Percentiles rank a stretch among this genome's conserved stretches.
Evolutionary conservation across 2,888 invertebrate species (phyloP).

Genomic region (Noctua fimbriata): DNA sequence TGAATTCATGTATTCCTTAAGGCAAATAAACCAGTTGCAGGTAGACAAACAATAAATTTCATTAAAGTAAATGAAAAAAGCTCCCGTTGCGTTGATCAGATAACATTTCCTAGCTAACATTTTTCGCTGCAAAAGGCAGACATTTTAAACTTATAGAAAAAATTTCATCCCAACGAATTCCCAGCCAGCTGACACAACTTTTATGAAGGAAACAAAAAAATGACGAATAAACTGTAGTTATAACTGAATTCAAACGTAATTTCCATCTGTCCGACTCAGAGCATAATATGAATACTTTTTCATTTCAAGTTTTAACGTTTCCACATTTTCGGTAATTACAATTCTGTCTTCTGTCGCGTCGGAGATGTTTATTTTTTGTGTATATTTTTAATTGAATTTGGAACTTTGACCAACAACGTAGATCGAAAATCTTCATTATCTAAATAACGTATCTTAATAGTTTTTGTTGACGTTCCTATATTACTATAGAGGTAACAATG

Average conservation of each 20-base stretch:
- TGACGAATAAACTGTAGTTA: slow-evolving; percentile 64
- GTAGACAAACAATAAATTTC: slow-evolving; percentile 16
- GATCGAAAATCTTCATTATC: not conserved
- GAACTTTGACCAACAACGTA: not conserved
- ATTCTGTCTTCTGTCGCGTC: slow-evolving; percentile 42
- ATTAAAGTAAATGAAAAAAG: slow-evolving; percentile 7
- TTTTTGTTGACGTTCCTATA: slow-evolving; percentile 1
- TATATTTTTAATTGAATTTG: slow-evolving; percentile 30
- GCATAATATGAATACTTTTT: slow-evolving; percentile 64
- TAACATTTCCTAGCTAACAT: slow-evolving; percentile 46
- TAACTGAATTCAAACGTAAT: slow-evolving; percentile 70
- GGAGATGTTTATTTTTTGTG: slow-evolving; percentile 34
- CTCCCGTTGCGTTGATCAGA: slow-evolving; percentile 28
- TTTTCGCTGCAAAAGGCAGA: slow-evolving; percentile 39
- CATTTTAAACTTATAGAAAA: slow-evolving; percentile 57
- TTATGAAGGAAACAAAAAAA: slow-evolving; percentile 65
- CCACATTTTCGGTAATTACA: slow-evolving; percentile 61
- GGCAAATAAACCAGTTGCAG: slow-evolving; percentile 5
- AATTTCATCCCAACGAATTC: slow-evolving; percentile 51
- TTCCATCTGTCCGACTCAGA: slow-evolving; percentile 64
- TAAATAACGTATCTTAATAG: not conserved
- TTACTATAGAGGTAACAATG: slow-evolving; percentile 50
- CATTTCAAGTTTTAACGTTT: slow-evolving; percentile 60
- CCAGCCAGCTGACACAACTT: slow-evolving; percentile 64
- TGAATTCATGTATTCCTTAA: slow-evolving; percentile 14